Evolutionary conservation across 64 coral and sea anemone genomes (phyloP).

Genomic region (Montipora capricornis): DNA sequence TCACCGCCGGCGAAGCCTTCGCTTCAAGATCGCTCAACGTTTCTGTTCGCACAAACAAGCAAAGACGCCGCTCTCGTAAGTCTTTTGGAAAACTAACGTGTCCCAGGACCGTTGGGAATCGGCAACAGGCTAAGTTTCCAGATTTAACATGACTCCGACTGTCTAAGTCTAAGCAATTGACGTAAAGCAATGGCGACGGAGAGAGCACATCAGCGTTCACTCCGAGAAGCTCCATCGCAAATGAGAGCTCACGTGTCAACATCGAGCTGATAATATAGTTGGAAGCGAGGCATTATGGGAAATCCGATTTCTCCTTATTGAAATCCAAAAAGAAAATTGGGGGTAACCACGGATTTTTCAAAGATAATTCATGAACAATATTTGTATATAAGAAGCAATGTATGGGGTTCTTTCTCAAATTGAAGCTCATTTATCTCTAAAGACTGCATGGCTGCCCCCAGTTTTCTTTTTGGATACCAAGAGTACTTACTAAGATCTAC

Average conservation of each 20-base stretch:
- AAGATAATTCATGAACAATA: too few species aligned
- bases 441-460: too few species aligned
- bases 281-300: not conserved
- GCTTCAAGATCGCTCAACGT: not conserved
- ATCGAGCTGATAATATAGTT: not conserved
- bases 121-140: conserved; percentile 11
- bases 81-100: conserved; percentile 25
- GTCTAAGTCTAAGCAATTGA: conserved; percentile 18
- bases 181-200: not conserved
- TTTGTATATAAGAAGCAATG: too few species aligned
- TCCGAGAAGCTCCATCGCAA: not conserved
- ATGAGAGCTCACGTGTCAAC: not conserved
- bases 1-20: conserved; percentile 4
- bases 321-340: too few species aligned
- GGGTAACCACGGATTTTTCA: too few species aligned
- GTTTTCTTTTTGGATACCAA: too few species aligned
- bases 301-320: not conserved
- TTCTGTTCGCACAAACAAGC: not conserved
- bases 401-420: too few species aligned
- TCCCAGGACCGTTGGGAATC: not conserved
- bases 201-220: not conserved
- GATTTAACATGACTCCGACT: not conserved
- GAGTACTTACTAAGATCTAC: too few species aligned
- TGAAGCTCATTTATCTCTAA: too few species aligned
- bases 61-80: conserved; percentile 26